A percentile compares a stretch with the other conserved stretches of the same genome.
These are phyloP conservation scores for Sarcoramphus papa DNA, from an alignment of 2,797 vertebrate species.

Conservation along the genomic window DNA sequence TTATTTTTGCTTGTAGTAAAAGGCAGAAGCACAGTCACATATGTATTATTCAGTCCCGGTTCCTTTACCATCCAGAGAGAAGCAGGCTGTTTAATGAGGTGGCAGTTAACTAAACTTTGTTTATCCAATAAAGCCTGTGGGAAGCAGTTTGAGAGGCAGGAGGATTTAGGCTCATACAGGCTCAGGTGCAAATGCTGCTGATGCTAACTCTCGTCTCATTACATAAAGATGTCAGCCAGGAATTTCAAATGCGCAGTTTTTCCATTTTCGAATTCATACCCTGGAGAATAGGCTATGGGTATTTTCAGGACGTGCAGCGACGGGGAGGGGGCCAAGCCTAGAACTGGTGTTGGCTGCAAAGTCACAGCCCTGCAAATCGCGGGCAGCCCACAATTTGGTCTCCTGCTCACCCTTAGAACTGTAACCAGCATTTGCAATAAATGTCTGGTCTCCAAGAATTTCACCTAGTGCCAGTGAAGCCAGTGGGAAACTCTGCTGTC, in stretches of 20 bases:
- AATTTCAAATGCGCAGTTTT: not conserved
- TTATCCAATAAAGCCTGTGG: not conserved
- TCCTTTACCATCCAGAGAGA: not conserved
- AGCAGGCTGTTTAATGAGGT: not conserved
- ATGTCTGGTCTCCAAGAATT: not conserved
- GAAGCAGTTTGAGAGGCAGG: not conserved
- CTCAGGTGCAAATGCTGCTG: not conserved
- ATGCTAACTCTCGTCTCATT: not conserved
- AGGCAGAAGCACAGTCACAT: not conserved
- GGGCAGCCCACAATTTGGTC: accelerated
- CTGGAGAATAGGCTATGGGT: not conserved
- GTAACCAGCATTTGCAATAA: not conserved
- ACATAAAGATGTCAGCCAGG: not conserved
- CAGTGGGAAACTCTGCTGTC: not conserved
- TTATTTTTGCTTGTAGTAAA: not conserved
- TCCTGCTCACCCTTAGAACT: not conserved
- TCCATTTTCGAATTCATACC: not conserved
- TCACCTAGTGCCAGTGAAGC: not conserved
- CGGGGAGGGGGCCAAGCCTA: not conserved
- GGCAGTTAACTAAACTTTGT: not conserved
- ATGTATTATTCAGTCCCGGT: not conserved
- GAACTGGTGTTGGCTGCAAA: not conserved
- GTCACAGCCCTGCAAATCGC: not conserved
- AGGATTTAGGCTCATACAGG: not conserved
- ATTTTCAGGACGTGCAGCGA: not conserved